These are phyloP conservation scores for Rugalucina vietnamica DNA, from an alignment of 2,888 invertebrate genomes.

Conservation along the genomic window DNA sequence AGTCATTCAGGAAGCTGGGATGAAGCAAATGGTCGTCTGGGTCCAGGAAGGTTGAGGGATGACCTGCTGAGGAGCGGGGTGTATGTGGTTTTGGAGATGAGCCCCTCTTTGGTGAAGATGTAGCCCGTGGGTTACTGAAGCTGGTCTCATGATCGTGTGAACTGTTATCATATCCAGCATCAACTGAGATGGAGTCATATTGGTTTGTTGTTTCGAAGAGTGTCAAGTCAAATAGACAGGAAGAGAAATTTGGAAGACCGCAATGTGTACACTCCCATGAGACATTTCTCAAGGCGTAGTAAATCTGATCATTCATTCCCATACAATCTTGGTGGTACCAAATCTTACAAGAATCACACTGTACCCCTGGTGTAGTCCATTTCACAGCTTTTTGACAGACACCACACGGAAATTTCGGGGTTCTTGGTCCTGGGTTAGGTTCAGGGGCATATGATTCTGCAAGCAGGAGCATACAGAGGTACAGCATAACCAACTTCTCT, in stretches of 20 bases:
- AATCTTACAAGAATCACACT: slow-evolving; percentile 2
- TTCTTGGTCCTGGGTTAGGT: slow-evolving; percentile 38
- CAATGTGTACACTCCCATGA: slow-evolving; percentile 26
- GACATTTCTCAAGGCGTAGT: not conserved
- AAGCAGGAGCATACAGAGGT: slow-evolving; percentile 27
- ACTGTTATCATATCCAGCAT: not conserved
- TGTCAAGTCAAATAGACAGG: slow-evolving; percentile 1
- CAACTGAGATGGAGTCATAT: not conserved
- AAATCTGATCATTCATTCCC: slow-evolving; percentile 15
- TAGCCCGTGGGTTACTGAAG: not conserved
- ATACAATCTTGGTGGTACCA: slow-evolving; percentile 36
- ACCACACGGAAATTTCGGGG: slow-evolving; percentile 24
- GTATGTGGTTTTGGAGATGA: not conserved
- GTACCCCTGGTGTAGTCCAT: not conserved
- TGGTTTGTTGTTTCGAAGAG: slow-evolving; percentile 9
- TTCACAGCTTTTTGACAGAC: slow-evolving; percentile 1
- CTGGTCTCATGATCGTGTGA: not conserved
- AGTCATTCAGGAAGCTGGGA: not conserved
- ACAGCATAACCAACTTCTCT: slow-evolving; percentile 22
- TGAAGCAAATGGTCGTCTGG: no score
- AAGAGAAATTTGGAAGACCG: slow-evolving; percentile 24
- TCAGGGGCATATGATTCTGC: slow-evolving; percentile 24
- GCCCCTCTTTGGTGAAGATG: slow-evolving; percentile 1
- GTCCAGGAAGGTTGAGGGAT: no score
- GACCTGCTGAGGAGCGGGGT: no score